Evolutionary conservation across 2,888 invertebrate species (phyloP).

Genomic region (Hemaris fuciformis): DNA sequence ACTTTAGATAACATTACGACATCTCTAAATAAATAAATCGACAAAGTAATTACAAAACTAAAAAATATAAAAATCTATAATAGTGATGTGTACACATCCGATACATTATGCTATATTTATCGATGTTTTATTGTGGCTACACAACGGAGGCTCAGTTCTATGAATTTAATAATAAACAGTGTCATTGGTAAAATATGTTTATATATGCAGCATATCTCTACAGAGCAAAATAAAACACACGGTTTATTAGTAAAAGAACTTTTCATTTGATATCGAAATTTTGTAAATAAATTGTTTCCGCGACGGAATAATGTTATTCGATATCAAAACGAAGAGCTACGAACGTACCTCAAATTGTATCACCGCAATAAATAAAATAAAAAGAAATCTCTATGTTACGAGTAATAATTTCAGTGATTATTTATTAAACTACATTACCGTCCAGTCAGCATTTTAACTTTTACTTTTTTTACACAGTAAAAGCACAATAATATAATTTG

Average conservation of each 20-base stretch:
- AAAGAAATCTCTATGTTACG: slow-evolving; percentile 6
- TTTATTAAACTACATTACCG: slow-evolving; percentile 3
- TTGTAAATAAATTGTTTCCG: background rate
- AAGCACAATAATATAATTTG: slow-evolving; percentile 4
- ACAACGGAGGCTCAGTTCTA: background rate
- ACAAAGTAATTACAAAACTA: slow-evolving; percentile 5
- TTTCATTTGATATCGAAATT: background rate
- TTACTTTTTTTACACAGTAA: background rate
- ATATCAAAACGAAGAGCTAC: background rate
- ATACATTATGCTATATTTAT: background rate
- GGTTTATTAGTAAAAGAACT: background rate
- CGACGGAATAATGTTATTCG: background rate
- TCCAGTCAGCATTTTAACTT: slow-evolving; percentile 1
- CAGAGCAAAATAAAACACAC: background rate
- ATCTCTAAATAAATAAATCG: slow-evolving; percentile 4
- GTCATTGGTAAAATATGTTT: background rate
- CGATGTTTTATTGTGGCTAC: background rate
- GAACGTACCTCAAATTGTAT: background rate
- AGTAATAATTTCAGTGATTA: slow-evolving; percentile 10
- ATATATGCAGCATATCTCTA: background rate
- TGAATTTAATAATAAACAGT: background rate
- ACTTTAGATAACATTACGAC: background rate
- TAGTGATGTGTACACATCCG: background rate
- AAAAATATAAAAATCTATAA: slow-evolving; percentile 11
- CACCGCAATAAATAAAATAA: background rate